Evolutionary conservation across 2,888 invertebrate genomes (phyloP).

Genomic region (Myopa tessellatipennis): DNA sequence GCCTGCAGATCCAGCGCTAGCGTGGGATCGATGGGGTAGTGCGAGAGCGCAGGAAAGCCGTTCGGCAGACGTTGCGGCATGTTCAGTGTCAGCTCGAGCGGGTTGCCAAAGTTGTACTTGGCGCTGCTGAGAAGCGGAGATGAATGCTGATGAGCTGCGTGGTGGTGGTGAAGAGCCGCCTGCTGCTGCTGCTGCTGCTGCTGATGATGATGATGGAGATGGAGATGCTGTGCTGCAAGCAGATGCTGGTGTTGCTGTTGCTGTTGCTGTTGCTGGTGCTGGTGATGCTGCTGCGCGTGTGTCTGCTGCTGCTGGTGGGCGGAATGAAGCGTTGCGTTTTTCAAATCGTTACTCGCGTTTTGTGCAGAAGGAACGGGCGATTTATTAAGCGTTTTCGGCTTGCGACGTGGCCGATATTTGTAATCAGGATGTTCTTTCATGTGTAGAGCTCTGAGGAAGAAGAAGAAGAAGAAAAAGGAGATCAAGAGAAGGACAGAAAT

Average conservation of each 20-base stretch:
- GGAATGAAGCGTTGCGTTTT: constrained; percentile 35
- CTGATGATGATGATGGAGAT: constrained; percentile 47
- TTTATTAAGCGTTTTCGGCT: constrained; percentile 86
- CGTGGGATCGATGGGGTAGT: constrained; percentile 66
- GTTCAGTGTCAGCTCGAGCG: constrained; percentile 63
- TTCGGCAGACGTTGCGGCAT: constrained; percentile 60
- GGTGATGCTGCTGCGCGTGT: constrained; percentile 38
- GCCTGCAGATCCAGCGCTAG: constrained; percentile 67
- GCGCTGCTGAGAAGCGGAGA: constrained; percentile 45
- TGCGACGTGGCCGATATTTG: constrained; percentile 88
- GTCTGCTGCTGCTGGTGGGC: constrained; percentile 40
- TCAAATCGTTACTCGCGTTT: constrained; percentile 22
- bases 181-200: constrained; percentile 33
- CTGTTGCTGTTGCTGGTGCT: constrained; percentile 45
- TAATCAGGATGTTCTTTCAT: constrained; percentile 95
- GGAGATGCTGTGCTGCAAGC: constrained; percentile 46
- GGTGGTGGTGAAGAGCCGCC: constrained; percentile 44
- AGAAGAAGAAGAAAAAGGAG: neutral
- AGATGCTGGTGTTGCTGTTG: constrained; percentile 45
- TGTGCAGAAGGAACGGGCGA: constrained; percentile 62
- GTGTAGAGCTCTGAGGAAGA: constrained; percentile 78
- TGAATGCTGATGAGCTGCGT: constrained; percentile 41
- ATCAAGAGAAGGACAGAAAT: neutral
- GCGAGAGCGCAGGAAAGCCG: constrained; percentile 60
- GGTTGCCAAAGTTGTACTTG: constrained; percentile 66